phyloP scores from a whole-genome alignment of 92 coral and sea anemone genomes.

The Blastomussa wellsi region DNA sequence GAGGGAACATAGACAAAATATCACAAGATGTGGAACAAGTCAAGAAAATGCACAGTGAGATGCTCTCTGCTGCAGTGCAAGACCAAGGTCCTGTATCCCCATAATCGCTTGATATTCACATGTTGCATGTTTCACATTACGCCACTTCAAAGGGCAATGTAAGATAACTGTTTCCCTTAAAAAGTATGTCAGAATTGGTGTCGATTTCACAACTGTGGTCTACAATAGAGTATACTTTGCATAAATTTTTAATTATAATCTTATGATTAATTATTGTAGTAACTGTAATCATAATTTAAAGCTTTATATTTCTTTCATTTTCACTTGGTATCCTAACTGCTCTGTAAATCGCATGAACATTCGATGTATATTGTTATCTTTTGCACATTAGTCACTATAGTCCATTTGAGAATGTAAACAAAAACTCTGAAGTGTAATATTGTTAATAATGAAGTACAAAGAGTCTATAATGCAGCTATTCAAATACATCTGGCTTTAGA shows the following conservation, averaged over 20 bases:
- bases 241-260: neutral
- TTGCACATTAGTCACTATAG: neutral
- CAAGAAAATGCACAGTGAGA: slow-evolving; percentile 85
- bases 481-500: slow-evolving; percentile 1
- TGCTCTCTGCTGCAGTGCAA: slow-evolving; percentile 88
- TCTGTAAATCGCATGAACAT: neutral
- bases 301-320: neutral
- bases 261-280: no score
- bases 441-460: neutral
- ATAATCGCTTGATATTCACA: neutral
- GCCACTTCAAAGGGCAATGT: neutral
- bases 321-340: neutral
- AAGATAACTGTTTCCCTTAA: neutral
- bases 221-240: neutral
- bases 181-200: neutral
- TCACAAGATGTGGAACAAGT: slow-evolving; percentile 92
- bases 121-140: neutral
- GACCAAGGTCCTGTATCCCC: slow-evolving; percentile 75
- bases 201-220: neutral
- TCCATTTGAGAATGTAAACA: slow-evolving; percentile 3
- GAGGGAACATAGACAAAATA: slow-evolving; percentile 79
- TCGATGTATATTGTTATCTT: neutral
- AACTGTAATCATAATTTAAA: neutral
- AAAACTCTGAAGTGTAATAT: neutral
- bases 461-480: slow-evolving; percentile 10